Base-by-base conservation (phyloP, 2,797 vertebrate species). In the Chelidonichthys spinosus region DNA sequence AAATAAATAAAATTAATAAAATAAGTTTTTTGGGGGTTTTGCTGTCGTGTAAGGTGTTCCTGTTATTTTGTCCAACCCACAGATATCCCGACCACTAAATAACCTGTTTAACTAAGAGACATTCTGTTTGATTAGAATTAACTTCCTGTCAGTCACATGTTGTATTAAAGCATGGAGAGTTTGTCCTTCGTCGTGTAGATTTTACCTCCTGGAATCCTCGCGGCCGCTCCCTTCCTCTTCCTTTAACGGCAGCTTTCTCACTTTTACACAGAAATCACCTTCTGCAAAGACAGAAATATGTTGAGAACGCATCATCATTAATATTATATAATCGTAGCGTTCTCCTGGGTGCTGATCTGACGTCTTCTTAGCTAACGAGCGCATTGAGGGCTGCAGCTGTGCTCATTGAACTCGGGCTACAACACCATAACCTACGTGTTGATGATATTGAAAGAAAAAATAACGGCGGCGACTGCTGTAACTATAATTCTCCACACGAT, bases 151-250 rank as follows among this genome's bases (percentile, higher is more conserved):
- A 37, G 42, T 55, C 54, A 50, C 50, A 49, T 25, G 15, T 47
- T 46, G 10, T 13, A 36, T 0, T 25, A 25, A 25, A 25, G 25
- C 25, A 25, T 25, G 25, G 1, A 25, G 25, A 25, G 25, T 53
- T 49, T 61, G 6, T 42, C 67, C 42, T 80, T 68, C 37, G 63
- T 58, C 63, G 55, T 4, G 35, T 17, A 59, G 66, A 78, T 80
- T 78, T 73, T 78, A 74, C 78, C 71, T 87, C 71, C 77, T 63
- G 90, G 88, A 90, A 87, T 91, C 89, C 88, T 91, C 85, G 25
- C 60, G 49, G 82, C 70, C 18, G 39, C 84, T 78, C 69, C 70
- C 77, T 84, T 84, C 77, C 78, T 71, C 66, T 50, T 75, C 84
- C 54, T 53, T 59, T 81, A 76, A 67, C 82, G 74, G 83, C 86